Percentiles rank a stretch among this genome's conserved stretches.
Evolutionary conservation across 2,888 invertebrate genomes (phyloP).

Genomic region (Mayetiola destructor): DNA sequence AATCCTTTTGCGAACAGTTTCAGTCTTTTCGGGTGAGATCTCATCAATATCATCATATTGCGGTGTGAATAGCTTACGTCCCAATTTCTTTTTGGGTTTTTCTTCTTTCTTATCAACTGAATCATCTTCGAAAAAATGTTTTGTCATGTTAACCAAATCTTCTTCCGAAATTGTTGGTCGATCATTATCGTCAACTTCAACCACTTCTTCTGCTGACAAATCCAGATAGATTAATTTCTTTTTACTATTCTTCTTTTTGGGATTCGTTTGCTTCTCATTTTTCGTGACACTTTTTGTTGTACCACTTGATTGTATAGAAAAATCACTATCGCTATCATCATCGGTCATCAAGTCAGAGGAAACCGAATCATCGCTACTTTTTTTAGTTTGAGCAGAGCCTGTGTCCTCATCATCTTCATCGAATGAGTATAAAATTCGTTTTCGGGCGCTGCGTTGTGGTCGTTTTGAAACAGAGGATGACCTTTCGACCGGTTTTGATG

Average conservation of each 20-base stretch:
- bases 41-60: constrained; percentile 1
- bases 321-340: constrained; percentile 9
- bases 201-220: constrained; percentile 25
- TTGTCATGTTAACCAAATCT: constrained; percentile 22
- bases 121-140: neutral
- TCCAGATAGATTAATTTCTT: constrained; percentile 28
- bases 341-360: neutral
- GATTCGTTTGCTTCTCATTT: neutral
- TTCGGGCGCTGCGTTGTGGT: neutral
- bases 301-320: neutral
- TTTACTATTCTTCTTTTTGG: constrained; percentile 14
- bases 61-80: constrained; percentile 29
- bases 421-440: neutral
- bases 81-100: constrained; percentile 1
- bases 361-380: neutral
- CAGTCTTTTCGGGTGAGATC: neutral
- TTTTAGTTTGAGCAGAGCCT: neutral
- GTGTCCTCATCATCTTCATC: neutral
- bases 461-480: neutral
- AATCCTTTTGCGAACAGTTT: neutral
- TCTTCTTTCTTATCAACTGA: neutral
- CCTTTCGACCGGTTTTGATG: neutral
- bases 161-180: constrained; percentile 21
- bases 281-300: neutral
- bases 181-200: constrained; percentile 24